phyloP scores from a whole-genome alignment of 2,113 vertebrate species.

The Shinisaurus crocodilurus region DNA sequence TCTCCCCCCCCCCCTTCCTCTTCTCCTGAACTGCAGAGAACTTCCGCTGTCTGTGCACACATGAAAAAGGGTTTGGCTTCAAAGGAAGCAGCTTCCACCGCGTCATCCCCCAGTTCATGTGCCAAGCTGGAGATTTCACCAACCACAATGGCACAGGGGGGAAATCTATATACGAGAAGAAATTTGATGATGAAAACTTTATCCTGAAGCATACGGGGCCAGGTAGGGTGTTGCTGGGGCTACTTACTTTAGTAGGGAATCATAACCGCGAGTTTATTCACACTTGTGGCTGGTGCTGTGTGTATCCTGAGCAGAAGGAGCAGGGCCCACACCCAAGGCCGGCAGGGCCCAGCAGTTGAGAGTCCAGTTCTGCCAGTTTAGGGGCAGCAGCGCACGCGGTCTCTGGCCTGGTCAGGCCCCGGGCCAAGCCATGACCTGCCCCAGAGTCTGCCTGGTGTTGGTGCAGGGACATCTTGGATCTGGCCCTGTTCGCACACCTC shows the following conservation, averaged over 20 bases:
- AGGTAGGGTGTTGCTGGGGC: slow-evolving; percentile 75
- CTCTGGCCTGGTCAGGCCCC: background rate
- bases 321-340: no score
- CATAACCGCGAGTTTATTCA: background rate
- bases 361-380: background rate
- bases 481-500: background rate
- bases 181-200: slow-evolving; percentile 98
- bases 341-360: background rate
- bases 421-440: background rate
- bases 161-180: slow-evolving; percentile 95
- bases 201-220: slow-evolving; percentile 94
- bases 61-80: slow-evolving; percentile 95
- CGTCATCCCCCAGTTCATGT: slow-evolving; percentile 98
- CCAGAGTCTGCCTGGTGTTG: background rate
- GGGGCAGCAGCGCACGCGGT: no score
- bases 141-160: slow-evolving; percentile 97
- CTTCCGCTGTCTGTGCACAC: slow-evolving; percentile 95
- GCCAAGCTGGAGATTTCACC: slow-evolving; percentile 96
- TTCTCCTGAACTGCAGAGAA: slow-evolving; percentile 78
- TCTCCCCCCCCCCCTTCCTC: background rate
- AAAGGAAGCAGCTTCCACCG: slow-evolving; percentile 98
- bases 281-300: accelerated
- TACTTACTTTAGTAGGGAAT: background rate
- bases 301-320: background rate
- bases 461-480: background rate